Evolutionary conservation across 2,888 invertebrate species (phyloP).

Genomic region (Protodeltote pygarga): DNA sequence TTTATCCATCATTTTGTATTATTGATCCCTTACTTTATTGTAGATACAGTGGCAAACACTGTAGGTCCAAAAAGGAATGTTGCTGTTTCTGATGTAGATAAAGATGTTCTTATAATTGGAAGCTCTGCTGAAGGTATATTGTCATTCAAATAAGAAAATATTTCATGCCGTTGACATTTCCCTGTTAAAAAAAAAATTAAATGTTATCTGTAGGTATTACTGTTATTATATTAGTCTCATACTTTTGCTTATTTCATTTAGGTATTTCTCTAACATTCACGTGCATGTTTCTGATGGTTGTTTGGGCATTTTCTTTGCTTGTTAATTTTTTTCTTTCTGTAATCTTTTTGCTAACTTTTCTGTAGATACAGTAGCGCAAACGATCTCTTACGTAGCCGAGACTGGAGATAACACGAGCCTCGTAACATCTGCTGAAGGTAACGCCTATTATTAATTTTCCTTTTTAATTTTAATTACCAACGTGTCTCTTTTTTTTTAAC

Average conservation of each 20-base stretch:
- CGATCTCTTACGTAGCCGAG: constrained; percentile 51
- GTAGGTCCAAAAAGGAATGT: constrained; percentile 67
- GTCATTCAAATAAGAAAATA: background rate
- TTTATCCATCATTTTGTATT: constrained; percentile 16
- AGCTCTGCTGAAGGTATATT: constrained; percentile 64
- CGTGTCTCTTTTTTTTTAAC: constrained; percentile 22
- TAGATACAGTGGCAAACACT: constrained; percentile 67
- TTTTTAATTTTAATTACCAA: constrained; percentile 12
- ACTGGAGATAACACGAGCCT: constrained; percentile 46
- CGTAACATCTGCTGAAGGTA: constrained; percentile 56
- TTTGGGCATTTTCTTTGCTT: constrained; percentile 45
- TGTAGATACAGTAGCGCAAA: constrained; percentile 66
- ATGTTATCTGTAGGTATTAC: too few relatives aligned
- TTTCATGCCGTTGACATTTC: background rate
- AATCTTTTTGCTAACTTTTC: constrained; percentile 53
- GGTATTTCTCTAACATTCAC: constrained; percentile 2
- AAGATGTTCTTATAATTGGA: constrained; percentile 60
- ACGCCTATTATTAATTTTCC: constrained; percentile 13
- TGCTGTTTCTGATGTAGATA: constrained; percentile 63
- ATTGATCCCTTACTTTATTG: constrained; percentile 46
- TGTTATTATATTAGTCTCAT: too few relatives aligned
- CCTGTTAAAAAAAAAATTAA: background rate
- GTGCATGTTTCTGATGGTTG: constrained; percentile 53
- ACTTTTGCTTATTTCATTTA: too few relatives aligned
- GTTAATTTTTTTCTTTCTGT: constrained; percentile 17